Evolutionary conservation across 1,140 invertebrate genomes (phyloP).

Genomic region (Drosophila ohnishii): DNA sequence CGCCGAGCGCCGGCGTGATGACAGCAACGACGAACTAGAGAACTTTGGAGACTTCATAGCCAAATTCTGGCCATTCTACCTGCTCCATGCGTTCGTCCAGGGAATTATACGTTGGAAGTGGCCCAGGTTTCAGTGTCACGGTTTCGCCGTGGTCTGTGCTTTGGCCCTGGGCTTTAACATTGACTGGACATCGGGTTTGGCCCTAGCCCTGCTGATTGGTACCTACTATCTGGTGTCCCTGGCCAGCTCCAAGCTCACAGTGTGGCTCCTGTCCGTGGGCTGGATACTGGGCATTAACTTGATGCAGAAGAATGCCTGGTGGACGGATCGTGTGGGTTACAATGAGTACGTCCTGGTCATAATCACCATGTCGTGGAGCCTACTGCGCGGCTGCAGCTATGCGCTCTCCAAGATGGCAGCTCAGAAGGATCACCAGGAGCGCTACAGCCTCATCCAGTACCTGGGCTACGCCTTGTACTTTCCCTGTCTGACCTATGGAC

Average conservation of each 20-base stretch:
- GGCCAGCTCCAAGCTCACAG: conserved; percentile 34
- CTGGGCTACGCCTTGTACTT: conserved; percentile 91
- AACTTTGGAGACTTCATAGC: conserved; percentile 69
- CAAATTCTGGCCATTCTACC: conserved; percentile 64
- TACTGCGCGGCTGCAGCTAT: conserved; percentile 71
- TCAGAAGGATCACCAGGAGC: not conserved
- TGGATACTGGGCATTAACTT: conserved; percentile 71
- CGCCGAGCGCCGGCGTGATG: conserved; percentile 48
- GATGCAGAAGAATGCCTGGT: conserved; percentile 61
- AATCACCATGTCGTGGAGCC: conserved; percentile 69
- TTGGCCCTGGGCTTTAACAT: conserved; percentile 44
- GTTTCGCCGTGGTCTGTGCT: conserved; percentile 41
- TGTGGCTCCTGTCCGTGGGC: conserved; percentile 56
- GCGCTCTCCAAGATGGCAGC: conserved; percentile 21
- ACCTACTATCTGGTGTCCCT: conserved; percentile 57
- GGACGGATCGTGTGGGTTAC: conserved; percentile 60
- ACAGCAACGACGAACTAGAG: conserved; percentile 75
- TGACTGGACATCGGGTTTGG: conserved; percentile 49
- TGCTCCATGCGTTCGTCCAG: conserved; percentile 59
- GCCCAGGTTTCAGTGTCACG: conserved; percentile 19
- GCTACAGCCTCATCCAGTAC: conserved; percentile 78
- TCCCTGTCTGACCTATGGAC: conserved; percentile 90
- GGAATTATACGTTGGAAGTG: conserved; percentile 25
- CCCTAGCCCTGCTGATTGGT: conserved; percentile 38
- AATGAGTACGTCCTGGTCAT: conserved; percentile 64